Evolutionary conservation across 30 jellyfish, hydroid and myxozoan genomes (phyloP), one percentile per base, ranked within the genome.

Genomic region (Cassiopea andromeda): DNA sequence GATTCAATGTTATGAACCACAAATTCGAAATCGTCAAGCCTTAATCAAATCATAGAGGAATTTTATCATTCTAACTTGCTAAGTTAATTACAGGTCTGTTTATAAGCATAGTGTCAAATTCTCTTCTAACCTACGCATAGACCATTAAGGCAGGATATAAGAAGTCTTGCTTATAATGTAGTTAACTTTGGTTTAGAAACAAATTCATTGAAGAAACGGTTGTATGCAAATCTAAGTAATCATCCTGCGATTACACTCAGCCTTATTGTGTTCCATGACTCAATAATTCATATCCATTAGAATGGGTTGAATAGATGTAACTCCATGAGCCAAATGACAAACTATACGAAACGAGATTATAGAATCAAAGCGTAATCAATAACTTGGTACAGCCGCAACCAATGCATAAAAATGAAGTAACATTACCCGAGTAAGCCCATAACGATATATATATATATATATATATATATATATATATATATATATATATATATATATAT

Each of bases 1-100:
- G 49, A 43, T 66, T 81, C 82, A 68, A 81, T 81, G 15, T 12
- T 27, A 14, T 81, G 58, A 81, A 67, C 90, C 90, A 66, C 90
- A 81, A 81, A 81, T 68, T 69, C 71, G 75, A 64, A 67, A 73
- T 60, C 60, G 57, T 7, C 48, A 77, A 12, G 46, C 90, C 90
- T n/a, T 57, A 81, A 81, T 68, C 82, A 68, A 81, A 46, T 81
- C 73, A 58, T 48, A 48, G 19, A 3, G 47, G 73, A 60, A 27
- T 82, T 58, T 81, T 81, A 81, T 68, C 82, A 70, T 81, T 64
- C 72, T 43, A 58, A 17, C 54, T 12, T n/a, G 59, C 45, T 58
- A 81, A 81, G 17, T 81, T 60, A 81, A 81, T 81, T 81, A 81
- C 38, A 44, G 12, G 2, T 44, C 69, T 64, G 73, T 10, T 67